Evolutionary conservation across 92 coral and sea anemone genomes (phyloP).

Genomic region (Siderastrea radians): DNA sequence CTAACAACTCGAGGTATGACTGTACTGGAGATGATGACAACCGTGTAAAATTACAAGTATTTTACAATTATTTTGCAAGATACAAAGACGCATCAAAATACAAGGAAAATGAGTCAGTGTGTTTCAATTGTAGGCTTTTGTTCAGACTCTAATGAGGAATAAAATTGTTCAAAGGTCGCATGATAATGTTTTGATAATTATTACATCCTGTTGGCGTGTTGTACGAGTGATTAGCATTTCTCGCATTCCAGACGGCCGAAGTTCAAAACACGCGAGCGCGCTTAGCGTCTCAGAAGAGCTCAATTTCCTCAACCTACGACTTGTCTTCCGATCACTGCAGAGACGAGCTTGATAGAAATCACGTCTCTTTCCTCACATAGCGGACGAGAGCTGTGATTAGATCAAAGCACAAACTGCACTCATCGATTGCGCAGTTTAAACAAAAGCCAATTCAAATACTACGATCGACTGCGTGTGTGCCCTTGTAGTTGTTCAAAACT

Average conservation of each 20-base stretch:
- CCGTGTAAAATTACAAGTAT: neutral
- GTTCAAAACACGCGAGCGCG: neutral
- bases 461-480: conserved; percentile 4
- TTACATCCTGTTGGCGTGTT: neutral
- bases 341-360: neutral
- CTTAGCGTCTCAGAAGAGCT: neutral
- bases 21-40: neutral
- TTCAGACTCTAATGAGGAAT: neutral
- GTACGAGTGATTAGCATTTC: conserved; percentile 1
- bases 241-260: neutral
- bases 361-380: neutral
- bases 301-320: neutral
- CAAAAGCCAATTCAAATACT: neutral
- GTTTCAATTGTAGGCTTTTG: neutral
- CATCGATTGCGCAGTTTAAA: neutral
- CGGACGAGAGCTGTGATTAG: neutral
- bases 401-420: neutral
- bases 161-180: conserved; percentile 29
- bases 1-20: neutral
- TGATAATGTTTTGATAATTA: conserved; percentile 6
- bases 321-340: neutral
- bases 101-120: neutral
- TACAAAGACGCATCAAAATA: neutral
- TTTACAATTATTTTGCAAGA: too few relatives aligned
- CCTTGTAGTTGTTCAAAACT: neutral